Evolutionary conservation across 2,888 invertebrate genomes (phyloP).

Genomic region (Reticulitermes lucifugus): DNA sequence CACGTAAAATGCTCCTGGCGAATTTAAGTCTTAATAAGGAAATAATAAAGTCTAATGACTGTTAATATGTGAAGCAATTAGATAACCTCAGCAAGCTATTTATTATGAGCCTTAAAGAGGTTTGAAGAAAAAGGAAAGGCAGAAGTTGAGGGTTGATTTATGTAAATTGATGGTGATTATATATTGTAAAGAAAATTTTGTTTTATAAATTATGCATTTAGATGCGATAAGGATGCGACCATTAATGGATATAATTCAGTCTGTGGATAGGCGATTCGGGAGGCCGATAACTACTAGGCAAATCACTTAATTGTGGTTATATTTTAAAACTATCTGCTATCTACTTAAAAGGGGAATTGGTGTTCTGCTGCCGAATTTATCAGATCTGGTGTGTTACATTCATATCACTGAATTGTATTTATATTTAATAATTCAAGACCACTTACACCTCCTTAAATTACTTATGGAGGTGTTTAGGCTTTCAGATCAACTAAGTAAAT

Average conservation of each 20-base stretch:
- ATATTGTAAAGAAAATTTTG: conserved; percentile 21
- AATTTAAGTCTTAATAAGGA: background rate
- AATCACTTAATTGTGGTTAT: conserved; percentile 48
- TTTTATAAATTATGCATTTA: conserved; percentile 36
- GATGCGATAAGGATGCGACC: conserved; percentile 38
- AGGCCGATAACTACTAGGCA: conserved; percentile 13
- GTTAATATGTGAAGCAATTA: conserved; percentile 34
- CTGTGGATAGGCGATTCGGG: background rate
- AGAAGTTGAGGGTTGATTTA: conserved; percentile 16
- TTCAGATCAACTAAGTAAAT: no score
- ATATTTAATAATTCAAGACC: no score
- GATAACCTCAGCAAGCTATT: background rate
- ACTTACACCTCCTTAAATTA: no score
- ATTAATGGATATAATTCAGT: conserved; percentile 31
- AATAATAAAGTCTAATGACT: conserved; percentile 1
- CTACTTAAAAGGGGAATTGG: background rate
- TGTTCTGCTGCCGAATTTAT: background rate
- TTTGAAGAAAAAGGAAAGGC: background rate
- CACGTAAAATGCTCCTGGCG: background rate
- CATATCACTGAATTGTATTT: no score
- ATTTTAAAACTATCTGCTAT: conserved; percentile 17
- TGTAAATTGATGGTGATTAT: conserved; percentile 41
- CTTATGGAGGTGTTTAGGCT: no score
- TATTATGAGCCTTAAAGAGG: background rate
- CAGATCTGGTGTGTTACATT: no score